Conservation (phyloP, 2,113 vertebrate species). For the Semnornis frantzii region DNA sequence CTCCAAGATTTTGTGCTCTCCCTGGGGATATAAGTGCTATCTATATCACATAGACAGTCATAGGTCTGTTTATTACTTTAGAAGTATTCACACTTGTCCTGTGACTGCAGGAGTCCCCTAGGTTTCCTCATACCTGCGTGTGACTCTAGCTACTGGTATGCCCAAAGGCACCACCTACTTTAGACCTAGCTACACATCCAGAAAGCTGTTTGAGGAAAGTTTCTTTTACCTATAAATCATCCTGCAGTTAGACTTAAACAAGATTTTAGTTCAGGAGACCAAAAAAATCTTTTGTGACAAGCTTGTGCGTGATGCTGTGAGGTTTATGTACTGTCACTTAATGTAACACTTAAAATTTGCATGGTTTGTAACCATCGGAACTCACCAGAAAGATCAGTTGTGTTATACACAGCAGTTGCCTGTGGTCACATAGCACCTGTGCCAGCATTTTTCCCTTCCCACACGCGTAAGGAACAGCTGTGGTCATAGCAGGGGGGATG, state of each 20-base stretch:
- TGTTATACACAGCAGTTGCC: background rate
- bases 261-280: background rate
- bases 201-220: background rate
- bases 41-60: background rate
- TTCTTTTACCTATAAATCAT: background rate
- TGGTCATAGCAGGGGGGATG: background rate
- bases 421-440: background rate
- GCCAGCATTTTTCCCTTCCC: background rate
- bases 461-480: fast-evolving
- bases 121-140: background rate
- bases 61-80: background rate
- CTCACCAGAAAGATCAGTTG: background rate
- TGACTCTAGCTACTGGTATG: background rate
- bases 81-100: background rate
- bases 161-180: background rate
- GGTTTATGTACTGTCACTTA: background rate
- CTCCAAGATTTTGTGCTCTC: background rate
- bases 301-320: background rate
- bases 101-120: background rate
- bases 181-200: background rate
- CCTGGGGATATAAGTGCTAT: background rate
- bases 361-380: background rate
- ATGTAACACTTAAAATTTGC: background rate
- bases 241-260: background rate
- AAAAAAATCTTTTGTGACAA: background rate